Percentiles rank a stretch among this genome's conserved stretches.
Evolutionary conservation across 1,140 invertebrate species (phyloP).

Genomic region (Artemia franciscana): DNA sequence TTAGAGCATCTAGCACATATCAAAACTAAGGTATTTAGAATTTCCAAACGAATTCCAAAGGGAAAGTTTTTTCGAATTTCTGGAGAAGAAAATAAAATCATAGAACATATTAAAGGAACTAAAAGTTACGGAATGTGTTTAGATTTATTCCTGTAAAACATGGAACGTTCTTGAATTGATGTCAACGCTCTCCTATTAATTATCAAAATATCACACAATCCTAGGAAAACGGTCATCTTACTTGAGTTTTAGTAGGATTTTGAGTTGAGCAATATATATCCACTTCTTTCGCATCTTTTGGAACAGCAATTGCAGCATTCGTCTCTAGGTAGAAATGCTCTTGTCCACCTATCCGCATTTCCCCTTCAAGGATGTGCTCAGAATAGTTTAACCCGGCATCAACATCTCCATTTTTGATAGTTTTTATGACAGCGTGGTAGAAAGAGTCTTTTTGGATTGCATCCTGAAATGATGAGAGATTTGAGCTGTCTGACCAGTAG

Average conservation of each 20-base stretch:
- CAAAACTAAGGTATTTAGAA: no score
- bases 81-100: no score
- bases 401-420: conserved; percentile 34
- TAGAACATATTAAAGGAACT: no score
- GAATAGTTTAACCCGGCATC: conserved; percentile 34
- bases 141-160: no score
- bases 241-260: conserved; percentile 44
- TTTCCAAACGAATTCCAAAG: no score
- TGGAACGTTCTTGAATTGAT: no score
- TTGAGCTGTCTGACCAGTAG: conserved; percentile 2
- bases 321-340: conserved; percentile 95
- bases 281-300: conserved; percentile 48
- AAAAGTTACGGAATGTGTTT: no score
- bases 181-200: no score
- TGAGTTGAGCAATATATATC: conserved; percentile 64
- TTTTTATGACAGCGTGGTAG: conserved; percentile 21
- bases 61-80: no score
- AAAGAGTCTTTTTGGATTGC: conserved; percentile 49
- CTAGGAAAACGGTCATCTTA: no score
- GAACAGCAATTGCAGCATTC: conserved; percentile 40
- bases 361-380: conserved; percentile 39
- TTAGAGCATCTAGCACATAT: no score
- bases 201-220: no score
- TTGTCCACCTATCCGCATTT: conserved; percentile 61
- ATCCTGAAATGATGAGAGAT: conserved; percentile 24